These are phyloP conservation scores for Lophotriccus pileatus DNA, from an alignment of 2,797 vertebrate species.

Conservation along the genomic window DNA sequence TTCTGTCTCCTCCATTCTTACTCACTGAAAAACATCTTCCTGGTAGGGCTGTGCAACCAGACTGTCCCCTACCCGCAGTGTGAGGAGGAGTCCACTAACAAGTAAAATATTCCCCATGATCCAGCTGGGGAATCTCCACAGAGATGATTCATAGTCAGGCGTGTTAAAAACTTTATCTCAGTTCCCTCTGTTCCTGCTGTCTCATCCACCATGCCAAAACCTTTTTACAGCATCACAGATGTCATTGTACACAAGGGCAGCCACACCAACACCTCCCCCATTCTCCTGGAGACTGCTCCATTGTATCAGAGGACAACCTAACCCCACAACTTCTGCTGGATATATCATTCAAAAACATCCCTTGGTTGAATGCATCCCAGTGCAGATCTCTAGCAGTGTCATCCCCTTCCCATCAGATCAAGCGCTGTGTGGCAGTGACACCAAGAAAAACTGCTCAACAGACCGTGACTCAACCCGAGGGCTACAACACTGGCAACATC, in stretches of 20 bases:
- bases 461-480: too few species aligned
- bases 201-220: not conserved
- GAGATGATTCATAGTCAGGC: not conserved
- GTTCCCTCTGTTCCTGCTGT: not conserved
- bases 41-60: not conserved
- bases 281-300: not conserved
- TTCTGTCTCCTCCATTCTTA: not conserved
- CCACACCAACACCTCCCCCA: too few species aligned
- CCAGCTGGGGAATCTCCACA: not conserved
- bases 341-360: not conserved
- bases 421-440: not conserved
- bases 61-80: not conserved
- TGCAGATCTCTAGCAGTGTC: not conserved
- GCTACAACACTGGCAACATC: not conserved
- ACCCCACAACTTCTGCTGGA: not conserved
- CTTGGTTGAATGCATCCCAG: not conserved
- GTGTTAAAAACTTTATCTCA: not conserved
- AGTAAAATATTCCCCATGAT: not conserved
- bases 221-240: not conserved
- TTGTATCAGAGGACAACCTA: not conserved
- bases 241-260: not conserved
- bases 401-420: not conserved
- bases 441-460: not conserved
- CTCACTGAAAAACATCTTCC: not conserved
- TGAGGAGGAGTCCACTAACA: not conserved